phyloP scores from a whole-genome alignment of 2,113 vertebrate species.

The Lamprotornis superbus region DNA sequence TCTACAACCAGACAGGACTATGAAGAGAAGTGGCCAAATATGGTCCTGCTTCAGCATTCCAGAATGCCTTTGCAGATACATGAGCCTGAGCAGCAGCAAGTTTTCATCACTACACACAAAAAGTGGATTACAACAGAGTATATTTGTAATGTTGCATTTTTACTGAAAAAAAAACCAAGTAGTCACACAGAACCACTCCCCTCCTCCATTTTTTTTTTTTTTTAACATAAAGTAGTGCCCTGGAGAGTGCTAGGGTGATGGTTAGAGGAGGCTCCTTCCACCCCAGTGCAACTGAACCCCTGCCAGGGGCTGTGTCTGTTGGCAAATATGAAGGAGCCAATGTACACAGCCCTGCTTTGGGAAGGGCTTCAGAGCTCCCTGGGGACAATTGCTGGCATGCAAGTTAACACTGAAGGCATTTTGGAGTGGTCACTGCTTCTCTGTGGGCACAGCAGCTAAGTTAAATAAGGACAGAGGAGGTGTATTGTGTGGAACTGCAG shows the following conservation, averaged over 20 bases:
- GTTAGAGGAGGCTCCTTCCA: background rate
- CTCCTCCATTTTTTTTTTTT: background rate
- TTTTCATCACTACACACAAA: background rate
- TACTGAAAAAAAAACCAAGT: background rate
- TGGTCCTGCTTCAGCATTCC: constrained; percentile 51
- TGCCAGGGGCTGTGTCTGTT: background rate
- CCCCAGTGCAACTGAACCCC: background rate
- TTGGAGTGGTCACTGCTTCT: background rate
- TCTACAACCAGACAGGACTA: background rate
- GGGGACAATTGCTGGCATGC: background rate
- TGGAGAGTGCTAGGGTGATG: background rate
- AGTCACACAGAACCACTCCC: no score
- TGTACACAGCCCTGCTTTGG: background rate
- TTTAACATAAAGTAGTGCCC: background rate
- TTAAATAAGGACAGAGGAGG: background rate
- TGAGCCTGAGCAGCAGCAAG: background rate
- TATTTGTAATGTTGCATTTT: background rate
- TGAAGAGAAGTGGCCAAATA: constrained; percentile 68
- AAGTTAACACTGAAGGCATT: background rate
- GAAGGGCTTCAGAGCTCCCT: background rate
- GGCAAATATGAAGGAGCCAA: background rate
- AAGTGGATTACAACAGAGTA: background rate
- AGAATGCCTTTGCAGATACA: background rate
- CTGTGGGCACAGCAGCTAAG: background rate
- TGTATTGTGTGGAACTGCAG: background rate